These are phyloP conservation scores for Diorhabda carinulata DNA, from an alignment of 1,140 invertebrate genomes.

Conservation along the genomic window DNA sequence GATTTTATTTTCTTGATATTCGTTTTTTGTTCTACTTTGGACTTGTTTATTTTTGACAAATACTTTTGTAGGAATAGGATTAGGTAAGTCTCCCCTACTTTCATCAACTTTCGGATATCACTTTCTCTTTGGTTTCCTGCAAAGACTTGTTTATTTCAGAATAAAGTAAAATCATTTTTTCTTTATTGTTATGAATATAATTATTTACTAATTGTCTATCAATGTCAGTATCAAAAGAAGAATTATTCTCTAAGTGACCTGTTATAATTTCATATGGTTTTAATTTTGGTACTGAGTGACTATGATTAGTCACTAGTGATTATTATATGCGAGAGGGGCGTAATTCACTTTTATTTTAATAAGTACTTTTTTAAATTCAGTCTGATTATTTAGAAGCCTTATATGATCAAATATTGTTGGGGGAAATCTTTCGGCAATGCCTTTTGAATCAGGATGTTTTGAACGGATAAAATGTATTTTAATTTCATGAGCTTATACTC, in stretches of 20 bases:
- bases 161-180: neutral
- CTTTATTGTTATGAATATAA: neutral
- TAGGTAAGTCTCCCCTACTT: neutral
- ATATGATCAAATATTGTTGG: too few relatives aligned
- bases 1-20: neutral
- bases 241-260: neutral
- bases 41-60: neutral
- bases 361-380: too few relatives aligned
- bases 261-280: conserved; percentile 8
- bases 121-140: conserved; percentile 13
- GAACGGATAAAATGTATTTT: too few relatives aligned
- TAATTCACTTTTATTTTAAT: too few relatives aligned
- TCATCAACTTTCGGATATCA: conserved; percentile 9
- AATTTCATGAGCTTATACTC: too few relatives aligned
- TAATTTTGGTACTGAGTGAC: neutral
- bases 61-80: neutral
- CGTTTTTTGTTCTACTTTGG: neutral
- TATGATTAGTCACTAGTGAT: too few relatives aligned
- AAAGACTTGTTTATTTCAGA: conserved; percentile 14
- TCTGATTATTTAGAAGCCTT: too few relatives aligned
- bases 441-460: too few relatives aligned
- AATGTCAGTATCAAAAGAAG: neutral
- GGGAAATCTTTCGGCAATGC: too few relatives aligned
- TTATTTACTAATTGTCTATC: conserved; percentile 7
- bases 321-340: too few relatives aligned